Conservation (phyloP, 2,113 vertebrate genomes). For the Ceratotherium simum region DNA sequence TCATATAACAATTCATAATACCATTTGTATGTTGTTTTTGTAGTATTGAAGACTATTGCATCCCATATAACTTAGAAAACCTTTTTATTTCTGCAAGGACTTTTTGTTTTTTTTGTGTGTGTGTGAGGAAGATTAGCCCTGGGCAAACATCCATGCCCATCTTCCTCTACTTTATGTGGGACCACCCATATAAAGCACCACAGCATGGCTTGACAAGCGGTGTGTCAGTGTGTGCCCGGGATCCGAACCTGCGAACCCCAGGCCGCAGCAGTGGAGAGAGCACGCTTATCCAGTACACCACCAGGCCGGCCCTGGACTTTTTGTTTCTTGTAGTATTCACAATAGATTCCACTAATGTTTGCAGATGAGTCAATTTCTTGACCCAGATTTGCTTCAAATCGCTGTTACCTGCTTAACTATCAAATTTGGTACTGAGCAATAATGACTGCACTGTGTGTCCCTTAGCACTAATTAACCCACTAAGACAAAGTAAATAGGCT, state of each 20-base stretch:
- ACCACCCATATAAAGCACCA: too few species aligned
- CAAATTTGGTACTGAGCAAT: background rate
- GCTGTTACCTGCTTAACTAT: constrained; percentile 51
- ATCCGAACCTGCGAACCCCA: too few species aligned
- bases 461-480: constrained; percentile 19
- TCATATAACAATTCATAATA: background rate
- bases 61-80: background rate
- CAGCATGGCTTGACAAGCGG: too few species aligned
- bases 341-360: background rate
- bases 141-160: too few species aligned
- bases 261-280: too few species aligned
- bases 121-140: too few species aligned
- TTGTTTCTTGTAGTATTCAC: background rate
- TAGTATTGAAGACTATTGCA: background rate
- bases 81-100: background rate
- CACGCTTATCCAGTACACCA: too few species aligned
- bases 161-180: too few species aligned
- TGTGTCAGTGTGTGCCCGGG: too few species aligned
- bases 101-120: background rate
- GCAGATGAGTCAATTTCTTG: background rate
- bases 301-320: too few species aligned
- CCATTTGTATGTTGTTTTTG: background rate
- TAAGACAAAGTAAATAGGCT: constrained; percentile 45
- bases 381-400: constrained; percentile 26
- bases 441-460: constrained; percentile 26